Base-by-base conservation (phyloP, 2,113 vertebrate species). In the Antechinus stuartii region DNA sequence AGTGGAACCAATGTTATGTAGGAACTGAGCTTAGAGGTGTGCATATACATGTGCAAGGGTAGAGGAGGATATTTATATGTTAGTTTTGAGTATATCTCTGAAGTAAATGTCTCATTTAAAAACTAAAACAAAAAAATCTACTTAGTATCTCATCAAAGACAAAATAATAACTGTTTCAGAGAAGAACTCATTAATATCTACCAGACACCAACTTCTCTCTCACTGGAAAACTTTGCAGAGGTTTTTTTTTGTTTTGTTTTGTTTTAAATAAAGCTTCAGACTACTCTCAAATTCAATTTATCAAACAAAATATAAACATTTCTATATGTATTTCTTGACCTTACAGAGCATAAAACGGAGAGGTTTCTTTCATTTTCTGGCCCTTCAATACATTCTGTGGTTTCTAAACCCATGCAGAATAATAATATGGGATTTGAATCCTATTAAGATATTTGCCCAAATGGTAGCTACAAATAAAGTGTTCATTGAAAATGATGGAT, bases 401-500 rank as follows among this genome's bases (percentile, higher is more conserved):
- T 55, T 0, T 27, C 93, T 93, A 91, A 93, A 91, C 94, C 56
- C 46, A 49, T 91, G 2, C 30, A 54, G 50, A 54, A 42, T 6
- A 91, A 27, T 8, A 95, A 25, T 92, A 92, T 94, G 52, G 89
- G 4, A 47, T 96, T 95, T 97, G 0, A 6, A 0, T 94, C 90
- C 91, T 54, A 57, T 53, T 95, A 91, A 95, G 76, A 1, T 92
- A 47, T 93, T 46, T 68, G 92, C 49, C 30, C 10, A 50, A 52
- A 50, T 27, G 53, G 91, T 54, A 91, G 91, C 26, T 53, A 54
- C 35, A 91, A 50, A 30, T 54, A 53, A 5, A 91, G 12, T 53
- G 92, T 91, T 30, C 76, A 93, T 91, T 91, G 95, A 93, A 95
- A 95, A 90, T 25, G 89, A 95, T 95, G 47, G 56, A 61, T 96